Conservation (phyloP, 2,113 vertebrate genomes). For the Cisticola juncidis region DNA sequence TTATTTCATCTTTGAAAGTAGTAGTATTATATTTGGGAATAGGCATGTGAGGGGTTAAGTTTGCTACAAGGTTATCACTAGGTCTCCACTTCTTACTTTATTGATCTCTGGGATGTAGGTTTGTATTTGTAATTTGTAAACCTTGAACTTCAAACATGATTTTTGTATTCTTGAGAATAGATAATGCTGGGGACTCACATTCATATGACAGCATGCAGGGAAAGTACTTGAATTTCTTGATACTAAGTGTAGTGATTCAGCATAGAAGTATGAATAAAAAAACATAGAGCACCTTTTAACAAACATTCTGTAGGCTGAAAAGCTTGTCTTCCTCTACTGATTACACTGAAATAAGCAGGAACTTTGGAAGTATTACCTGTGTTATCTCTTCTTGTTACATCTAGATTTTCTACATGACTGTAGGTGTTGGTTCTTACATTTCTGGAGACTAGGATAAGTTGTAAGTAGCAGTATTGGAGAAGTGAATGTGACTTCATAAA, state of each 20-base stretch:
- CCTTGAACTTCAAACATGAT: background rate
- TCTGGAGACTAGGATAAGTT: background rate
- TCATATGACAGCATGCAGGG: background rate
- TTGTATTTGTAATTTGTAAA: background rate
- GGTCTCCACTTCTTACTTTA: background rate
- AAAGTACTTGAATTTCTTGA: background rate
- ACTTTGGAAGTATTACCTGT: background rate
- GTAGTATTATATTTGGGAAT: background rate
- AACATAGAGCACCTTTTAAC: background rate
- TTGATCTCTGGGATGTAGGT: background rate
- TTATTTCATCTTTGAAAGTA: background rate
- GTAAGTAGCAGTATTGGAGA: background rate
- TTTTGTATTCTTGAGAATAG: background rate
- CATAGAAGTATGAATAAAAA: background rate
- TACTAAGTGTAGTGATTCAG: background rate
- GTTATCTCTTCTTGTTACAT: background rate
- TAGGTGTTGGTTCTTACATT: background rate
- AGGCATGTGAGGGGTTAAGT: background rate
- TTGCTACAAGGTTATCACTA: background rate
- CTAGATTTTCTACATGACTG: background rate
- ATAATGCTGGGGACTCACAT: background rate
- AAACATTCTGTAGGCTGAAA: background rate
- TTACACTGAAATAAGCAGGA: background rate
- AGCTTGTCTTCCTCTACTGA: background rate
- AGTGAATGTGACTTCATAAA: background rate